A percentile compares a stretch with the other conserved stretches of the same genome.
These are phyloP conservation scores for Ochropleura plecta DNA, from an alignment of 2,888 invertebrate species.

Conservation along the genomic window DNA sequence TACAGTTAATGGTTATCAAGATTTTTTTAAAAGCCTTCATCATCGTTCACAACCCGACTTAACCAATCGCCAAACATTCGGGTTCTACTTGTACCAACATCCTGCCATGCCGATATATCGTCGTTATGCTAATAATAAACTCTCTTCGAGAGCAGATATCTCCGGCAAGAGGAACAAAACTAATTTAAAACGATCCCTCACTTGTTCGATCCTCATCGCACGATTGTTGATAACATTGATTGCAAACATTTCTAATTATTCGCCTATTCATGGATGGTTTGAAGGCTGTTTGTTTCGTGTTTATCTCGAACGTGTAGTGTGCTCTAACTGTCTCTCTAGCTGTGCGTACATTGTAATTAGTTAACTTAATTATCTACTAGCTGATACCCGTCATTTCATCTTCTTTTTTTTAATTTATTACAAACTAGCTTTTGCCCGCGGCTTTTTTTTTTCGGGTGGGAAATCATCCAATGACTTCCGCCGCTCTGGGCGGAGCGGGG, in stretches of 20 bases:
- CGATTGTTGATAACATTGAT: conserved; percentile 21
- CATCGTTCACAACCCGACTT: not conserved
- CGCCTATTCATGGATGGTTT: conserved; percentile 17
- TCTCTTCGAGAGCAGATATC: not conserved
- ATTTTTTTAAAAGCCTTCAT: not conserved
- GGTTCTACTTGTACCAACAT: not conserved
- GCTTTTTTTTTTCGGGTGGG: no score
- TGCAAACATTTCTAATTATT: conserved; percentile 15
- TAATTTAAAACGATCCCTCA: conserved; percentile 39
- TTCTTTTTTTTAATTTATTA: not conserved
- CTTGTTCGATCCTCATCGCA: conserved; percentile 2
- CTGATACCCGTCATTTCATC: not conserved
- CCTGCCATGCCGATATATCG: not conserved
- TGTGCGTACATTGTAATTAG: not conserved
- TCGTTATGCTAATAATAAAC: not conserved
- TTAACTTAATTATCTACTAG: not conserved
- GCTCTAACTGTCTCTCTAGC: no score
- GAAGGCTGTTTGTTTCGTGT: not conserved
- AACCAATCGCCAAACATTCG: not conserved
- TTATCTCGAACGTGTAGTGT: not conserved
- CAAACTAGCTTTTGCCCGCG: no score
- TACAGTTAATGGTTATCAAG: not conserved
- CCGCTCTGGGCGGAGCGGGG: no score
- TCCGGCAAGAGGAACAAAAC: conserved; percentile 22
- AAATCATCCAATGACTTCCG: no score